Conservation (phyloP, 2,888 invertebrate species). For the Drosophila colorata region DNA sequence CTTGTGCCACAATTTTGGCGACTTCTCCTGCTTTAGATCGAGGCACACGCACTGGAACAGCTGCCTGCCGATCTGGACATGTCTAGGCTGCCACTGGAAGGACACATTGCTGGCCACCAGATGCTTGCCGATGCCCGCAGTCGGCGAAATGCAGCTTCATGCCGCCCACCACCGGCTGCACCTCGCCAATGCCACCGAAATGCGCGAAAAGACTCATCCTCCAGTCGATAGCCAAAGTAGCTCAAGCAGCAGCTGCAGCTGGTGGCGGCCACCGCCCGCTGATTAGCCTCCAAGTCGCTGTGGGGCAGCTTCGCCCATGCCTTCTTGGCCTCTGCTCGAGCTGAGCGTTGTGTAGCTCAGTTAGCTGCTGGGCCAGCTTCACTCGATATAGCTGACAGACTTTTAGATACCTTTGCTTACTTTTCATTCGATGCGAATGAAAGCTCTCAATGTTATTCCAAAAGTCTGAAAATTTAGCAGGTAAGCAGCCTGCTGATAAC, state of each 20-base stretch:
- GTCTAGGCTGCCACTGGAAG: slow-evolving; percentile 36
- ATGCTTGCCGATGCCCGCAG: slow-evolving; percentile 10
- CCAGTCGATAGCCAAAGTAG: slow-evolving; percentile 9
- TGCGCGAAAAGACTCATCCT: slow-evolving; percentile 2
- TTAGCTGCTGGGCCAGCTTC: too few species aligned
- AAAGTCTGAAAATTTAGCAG: too few species aligned
- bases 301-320: not conserved
- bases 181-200: not conserved
- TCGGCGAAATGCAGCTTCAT: slow-evolving; percentile 35
- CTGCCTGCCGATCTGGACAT: not conserved
- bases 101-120: slow-evolving; percentile 31
- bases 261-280: not conserved
- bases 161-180: not conserved
- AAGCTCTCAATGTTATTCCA: too few species aligned
- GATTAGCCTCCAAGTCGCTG: slow-evolving; percentile 5
- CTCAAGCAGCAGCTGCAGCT: slow-evolving; percentile 3
- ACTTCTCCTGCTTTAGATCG: not conserved
- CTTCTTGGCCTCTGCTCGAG: too few species aligned
- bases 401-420: too few species aligned
- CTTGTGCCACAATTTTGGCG: not conserved
- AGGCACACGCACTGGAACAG: not conserved
- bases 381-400: too few species aligned
- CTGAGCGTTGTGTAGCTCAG: too few species aligned
- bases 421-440: too few species aligned
- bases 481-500: too few species aligned